phyloP scores from a whole-genome alignment of 2,113 vertebrate genomes.

The Eleginops maclovinus region DNA sequence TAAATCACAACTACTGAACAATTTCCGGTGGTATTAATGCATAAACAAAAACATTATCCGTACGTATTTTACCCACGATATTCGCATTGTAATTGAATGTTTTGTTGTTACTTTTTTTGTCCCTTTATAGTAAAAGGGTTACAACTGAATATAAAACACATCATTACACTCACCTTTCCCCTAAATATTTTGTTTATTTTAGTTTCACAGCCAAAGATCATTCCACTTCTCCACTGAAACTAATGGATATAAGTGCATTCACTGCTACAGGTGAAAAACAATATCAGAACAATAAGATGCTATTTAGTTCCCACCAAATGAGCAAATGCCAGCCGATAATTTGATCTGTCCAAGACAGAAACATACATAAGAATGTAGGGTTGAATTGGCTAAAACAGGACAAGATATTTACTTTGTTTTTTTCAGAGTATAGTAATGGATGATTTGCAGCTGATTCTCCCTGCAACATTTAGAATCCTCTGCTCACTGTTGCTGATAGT shows the following conservation, averaged over 20 bases:
- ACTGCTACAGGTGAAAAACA: neutral
- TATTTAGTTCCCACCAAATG: neutral
- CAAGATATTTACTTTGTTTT: neutral
- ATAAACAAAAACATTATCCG: neutral
- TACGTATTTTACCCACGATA: neutral
- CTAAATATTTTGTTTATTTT: neutral
- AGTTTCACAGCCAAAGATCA: neutral
- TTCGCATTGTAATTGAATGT: neutral
- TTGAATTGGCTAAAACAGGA: neutral
- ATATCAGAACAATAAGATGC: neutral
- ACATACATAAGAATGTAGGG: neutral
- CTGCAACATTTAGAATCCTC: neutral
- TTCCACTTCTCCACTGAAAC: neutral
- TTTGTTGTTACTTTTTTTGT: neutral
- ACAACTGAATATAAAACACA: neutral
- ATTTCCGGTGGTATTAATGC: neutral
- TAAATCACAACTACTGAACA: neutral
- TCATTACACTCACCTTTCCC: neutral
- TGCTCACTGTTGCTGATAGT: neutral
- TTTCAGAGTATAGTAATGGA: neutral
- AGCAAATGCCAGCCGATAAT: neutral
- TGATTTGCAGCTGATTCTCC: neutral
- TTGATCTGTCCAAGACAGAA: neutral
- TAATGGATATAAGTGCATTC: neutral
- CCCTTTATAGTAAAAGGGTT: neutral